Percentiles rank a stretch among this genome's conserved stretches.
phyloP scores from a whole-genome alignment of 2,113 vertebrate genomes.

The Dasyurus viverrinus region DNA sequence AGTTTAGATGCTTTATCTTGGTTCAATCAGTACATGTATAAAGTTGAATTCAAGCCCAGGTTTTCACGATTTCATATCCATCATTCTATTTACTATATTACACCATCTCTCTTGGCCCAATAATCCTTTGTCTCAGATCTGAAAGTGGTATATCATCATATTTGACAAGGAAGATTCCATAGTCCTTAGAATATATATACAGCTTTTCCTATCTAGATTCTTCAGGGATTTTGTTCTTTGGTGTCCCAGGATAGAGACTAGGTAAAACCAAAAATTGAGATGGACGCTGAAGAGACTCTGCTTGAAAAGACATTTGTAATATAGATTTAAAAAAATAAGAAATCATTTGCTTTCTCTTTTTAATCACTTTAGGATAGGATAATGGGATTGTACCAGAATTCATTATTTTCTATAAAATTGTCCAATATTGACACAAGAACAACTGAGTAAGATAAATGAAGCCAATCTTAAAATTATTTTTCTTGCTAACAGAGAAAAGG shows the following conservation, averaged over 20 bases:
- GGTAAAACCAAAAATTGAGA: background rate
- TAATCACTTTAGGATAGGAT: background rate
- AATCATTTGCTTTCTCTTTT: background rate
- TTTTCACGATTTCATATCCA: background rate
- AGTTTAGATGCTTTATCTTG: background rate
- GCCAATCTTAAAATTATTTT: background rate
- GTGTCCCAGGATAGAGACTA: background rate
- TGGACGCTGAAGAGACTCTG: background rate
- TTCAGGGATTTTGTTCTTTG: background rate
- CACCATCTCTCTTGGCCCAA: background rate
- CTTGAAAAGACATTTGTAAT: background rate
- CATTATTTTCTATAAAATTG: slow-evolving; percentile 3
- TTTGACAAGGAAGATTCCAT: background rate
- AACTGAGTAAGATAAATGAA: background rate
- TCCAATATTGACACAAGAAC: background rate
- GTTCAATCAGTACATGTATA: background rate
- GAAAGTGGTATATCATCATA: background rate
- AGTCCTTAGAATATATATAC: background rate
- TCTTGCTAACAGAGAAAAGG: background rate
- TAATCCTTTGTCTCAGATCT: background rate
- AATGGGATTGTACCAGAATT: background rate
- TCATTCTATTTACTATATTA: background rate
- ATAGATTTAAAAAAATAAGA: background rate
- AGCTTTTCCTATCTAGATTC: background rate
- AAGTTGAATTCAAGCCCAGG: background rate